Base-by-base conservation (phyloP, 2,797 vertebrate genomes). In the Acipenser ruthenus region DNA sequence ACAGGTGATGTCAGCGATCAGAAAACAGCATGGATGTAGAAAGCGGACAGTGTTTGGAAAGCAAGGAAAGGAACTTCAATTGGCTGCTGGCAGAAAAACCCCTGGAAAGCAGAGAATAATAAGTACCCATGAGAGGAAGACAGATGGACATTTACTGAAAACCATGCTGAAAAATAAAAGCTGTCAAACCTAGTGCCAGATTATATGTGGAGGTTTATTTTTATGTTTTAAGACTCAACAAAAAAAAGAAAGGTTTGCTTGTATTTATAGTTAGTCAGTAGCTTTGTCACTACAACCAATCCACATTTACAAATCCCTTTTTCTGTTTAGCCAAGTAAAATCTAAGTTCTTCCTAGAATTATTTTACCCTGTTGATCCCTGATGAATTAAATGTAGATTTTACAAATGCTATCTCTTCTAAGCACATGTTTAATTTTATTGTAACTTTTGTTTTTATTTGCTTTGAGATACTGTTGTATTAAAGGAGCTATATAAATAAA, bases 91-190 rank as follows among this genome's bases (percentile, higher is more conserved):
- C 69, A 55, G 53, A 50, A 48, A 67, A 65, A 37, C 81, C 84
- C 82, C 85, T 86, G 80, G 82, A 83, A 84, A 76, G 81, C 79
- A 70, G 77, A 78, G 84, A 86, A 86, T 87, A 87, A 87, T 86
- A 85, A 87, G 82, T 82, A 85, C 84, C 83, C 84, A 78, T 77
- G 87, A 85, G 87, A 87, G 75, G 77, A 80, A 68, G 78, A 84
- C 86, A 89, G 87, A 87, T 89, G 86, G 86, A 88, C 86, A 71
- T 85, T 84, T 78, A 83, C 83, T 80, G 80, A 79, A 83, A 86
- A 82, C 83, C 78, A 80, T 77, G 86, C 85, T 84, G 81, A 83
- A 85, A 37, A 82, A 81, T 73, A 79, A 79, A 82, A 85, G 80
- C 85, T 87, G 85, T 87, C 86, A 87, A 83, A 84, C 82, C 83